Percentiles rank a stretch among this genome's conserved stretches.
phyloP scores from a whole-genome alignment of 2,113 vertebrate species.

The Trematomus loennbergii region DNA sequence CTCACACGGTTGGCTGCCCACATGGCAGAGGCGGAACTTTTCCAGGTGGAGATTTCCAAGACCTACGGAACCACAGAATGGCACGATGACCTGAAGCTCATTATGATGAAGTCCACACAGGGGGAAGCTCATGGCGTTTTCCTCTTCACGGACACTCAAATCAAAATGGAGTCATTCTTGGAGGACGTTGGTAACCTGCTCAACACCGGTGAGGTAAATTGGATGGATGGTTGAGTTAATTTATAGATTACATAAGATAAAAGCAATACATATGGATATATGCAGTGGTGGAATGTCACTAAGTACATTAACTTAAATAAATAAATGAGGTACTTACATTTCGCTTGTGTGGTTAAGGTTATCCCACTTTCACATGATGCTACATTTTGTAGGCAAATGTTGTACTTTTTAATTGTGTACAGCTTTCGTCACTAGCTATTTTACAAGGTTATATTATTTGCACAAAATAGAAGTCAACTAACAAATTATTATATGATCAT shows the following conservation, averaged over 20 bases:
- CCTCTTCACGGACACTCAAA: slow-evolving; percentile 93
- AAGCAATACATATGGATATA: neutral
- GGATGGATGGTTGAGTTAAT: neutral
- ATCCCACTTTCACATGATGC: no score
- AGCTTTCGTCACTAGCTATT: no score
- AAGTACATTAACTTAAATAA: no score
- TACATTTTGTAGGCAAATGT: no score
- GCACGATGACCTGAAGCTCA: slow-evolving; percentile 90
- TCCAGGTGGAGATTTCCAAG: slow-evolving; percentile 92
- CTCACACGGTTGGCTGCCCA: slow-evolving; percentile 90
- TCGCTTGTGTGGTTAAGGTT: no score
- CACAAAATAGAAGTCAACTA: no score
- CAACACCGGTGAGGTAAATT: slow-evolving; percentile 89
- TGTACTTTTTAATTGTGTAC: no score
- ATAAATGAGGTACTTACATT: no score
- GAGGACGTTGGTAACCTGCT: slow-evolving; percentile 93
- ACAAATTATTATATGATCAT: no score
- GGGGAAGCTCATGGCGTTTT: slow-evolving; percentile 89
- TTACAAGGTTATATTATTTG: no score
- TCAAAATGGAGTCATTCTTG: slow-evolving; percentile 92
- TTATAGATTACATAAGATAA: neutral
- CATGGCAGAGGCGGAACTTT: slow-evolving; percentile 90
- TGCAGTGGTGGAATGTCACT: neutral
- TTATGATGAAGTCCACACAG: slow-evolving; percentile 88
- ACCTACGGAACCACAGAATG: slow-evolving; percentile 88